Evolutionary conservation across 2,797 vertebrate genomes (phyloP).

Genomic region (Acropternis orthonyx): DNA sequence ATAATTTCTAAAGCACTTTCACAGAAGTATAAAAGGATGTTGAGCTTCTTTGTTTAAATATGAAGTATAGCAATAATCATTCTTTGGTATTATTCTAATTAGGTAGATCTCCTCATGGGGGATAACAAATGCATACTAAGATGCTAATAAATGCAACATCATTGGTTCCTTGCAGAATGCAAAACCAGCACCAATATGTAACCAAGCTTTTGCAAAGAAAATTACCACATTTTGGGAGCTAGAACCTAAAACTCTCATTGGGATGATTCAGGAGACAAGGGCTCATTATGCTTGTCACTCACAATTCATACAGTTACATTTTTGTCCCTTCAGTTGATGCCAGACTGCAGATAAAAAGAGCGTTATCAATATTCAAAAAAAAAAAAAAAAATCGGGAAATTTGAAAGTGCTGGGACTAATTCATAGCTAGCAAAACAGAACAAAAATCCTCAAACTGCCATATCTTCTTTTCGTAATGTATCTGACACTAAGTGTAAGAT

Average conservation of each 20-base stretch:
- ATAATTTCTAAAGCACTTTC: conserved; percentile 41
- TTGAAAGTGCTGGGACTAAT: neutral
- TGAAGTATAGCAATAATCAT: conserved; percentile 45
- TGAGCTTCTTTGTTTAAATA: conserved; percentile 38
- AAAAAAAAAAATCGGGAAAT: neutral
- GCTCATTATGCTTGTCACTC: neutral
- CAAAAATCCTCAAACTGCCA: neutral
- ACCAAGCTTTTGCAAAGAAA: neutral
- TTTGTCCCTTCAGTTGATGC: neutral
- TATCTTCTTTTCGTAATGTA: neutral
- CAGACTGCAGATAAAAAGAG: neutral
- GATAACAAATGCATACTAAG: conserved; percentile 29
- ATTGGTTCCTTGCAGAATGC: conserved; percentile 1
- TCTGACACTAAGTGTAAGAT: neutral
- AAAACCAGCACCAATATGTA: neutral
- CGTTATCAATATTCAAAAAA: neutral
- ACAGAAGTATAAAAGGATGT: conserved; percentile 10
- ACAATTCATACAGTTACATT: neutral
- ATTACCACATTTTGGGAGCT: neutral
- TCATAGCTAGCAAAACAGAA: neutral
- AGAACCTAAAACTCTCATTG: neutral
- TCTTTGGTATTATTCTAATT: conserved; percentile 48
- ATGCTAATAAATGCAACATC: conserved; percentile 19
- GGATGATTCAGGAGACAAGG: neutral
- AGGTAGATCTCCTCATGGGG: conserved; percentile 4